phyloP scores from a whole-genome alignment of 2,888 invertebrate genomes.

The Apodemia zela region DNA sequence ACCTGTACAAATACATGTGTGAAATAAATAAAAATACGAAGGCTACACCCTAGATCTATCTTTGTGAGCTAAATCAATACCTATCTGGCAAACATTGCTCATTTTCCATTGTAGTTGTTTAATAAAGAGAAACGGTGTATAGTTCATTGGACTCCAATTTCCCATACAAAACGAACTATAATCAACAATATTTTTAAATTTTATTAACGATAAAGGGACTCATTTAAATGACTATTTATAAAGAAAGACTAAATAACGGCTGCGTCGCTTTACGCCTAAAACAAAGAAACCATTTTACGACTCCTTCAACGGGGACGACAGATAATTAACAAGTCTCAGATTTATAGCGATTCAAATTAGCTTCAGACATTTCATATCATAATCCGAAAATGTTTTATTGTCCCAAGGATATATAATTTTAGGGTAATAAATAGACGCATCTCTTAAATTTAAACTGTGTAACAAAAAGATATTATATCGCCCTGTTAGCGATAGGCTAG shows the following conservation, averaged over 20 bases:
- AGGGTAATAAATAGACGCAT: not conserved
- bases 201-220: not conserved
- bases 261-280: conserved; percentile 48
- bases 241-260: conserved; percentile 38
- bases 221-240: conserved; percentile 1
- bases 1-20: no score
- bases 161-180: no score
- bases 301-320: conserved; percentile 43
- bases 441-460: not conserved
- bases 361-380: conserved; percentile 72
- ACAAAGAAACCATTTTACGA: conserved; percentile 63
- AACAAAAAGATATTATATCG: no score
- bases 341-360: conserved; percentile 69
- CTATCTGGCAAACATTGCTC: no score
- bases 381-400: conserved; percentile 70
- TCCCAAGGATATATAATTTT: conserved; percentile 39
- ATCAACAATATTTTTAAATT: not conserved
- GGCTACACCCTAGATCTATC: no score
- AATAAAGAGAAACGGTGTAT: no score
- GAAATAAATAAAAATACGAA: no score
- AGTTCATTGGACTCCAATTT: no score
- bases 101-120: no score
- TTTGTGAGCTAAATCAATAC: no score
- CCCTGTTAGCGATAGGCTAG: no score
- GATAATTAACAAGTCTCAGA: conserved; percentile 70